These are phyloP conservation scores for Eledone cirrhosa DNA, from an alignment of 2,888 invertebrate species.

Conservation along the genomic window DNA sequence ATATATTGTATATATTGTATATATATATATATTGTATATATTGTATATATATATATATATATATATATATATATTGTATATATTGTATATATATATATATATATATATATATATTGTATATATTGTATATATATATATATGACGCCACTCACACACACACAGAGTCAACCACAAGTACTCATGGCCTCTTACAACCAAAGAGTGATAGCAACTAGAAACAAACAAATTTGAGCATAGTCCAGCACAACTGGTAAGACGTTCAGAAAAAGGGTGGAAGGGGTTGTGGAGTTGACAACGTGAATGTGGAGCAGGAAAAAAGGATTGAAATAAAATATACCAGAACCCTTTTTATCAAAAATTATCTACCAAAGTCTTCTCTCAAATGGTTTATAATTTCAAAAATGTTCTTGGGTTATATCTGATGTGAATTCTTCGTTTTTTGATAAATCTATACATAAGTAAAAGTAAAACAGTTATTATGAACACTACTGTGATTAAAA, in stretches of 20 bases:
- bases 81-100: neutral
- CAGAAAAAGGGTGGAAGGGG: too few relatives aligned
- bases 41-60: constrained; percentile 1
- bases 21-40: constrained; percentile 8
- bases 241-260: too few relatives aligned
- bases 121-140: constrained; percentile 5
- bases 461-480: constrained; percentile 47
- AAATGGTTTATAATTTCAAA: constrained; percentile 34
- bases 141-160: too few relatives aligned
- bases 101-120: neutral
- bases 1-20: too few relatives aligned
- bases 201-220: too few relatives aligned
- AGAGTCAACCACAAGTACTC: too few relatives aligned
- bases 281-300: too few relatives aligned
- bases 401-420: constrained; percentile 41
- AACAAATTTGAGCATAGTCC: too few relatives aligned
- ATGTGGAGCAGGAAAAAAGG: too few relatives aligned
- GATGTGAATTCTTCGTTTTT: constrained; percentile 50
- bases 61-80: constrained; percentile 3
- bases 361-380: neutral
- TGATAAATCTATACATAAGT: constrained; percentile 54
- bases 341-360: neutral
- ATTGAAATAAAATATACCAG: too few relatives aligned
- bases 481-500: constrained; percentile 43
- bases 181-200: too few relatives aligned